Base-by-base conservation (phyloP, 2,113 vertebrate species). In the Barbus barbus region DNA sequence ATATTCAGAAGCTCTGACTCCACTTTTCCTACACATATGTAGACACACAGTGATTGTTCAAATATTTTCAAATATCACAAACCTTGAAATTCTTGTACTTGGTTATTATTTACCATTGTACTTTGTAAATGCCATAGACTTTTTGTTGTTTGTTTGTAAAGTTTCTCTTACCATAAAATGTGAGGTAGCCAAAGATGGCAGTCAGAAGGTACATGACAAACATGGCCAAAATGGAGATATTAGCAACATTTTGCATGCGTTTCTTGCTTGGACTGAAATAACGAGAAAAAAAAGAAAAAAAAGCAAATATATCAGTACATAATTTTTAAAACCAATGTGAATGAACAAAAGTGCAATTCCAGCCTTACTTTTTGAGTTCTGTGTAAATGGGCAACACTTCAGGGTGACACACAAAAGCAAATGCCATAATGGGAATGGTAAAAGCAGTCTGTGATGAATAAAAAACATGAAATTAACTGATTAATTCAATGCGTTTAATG, bases 331-430 rank as follows among this genome's bases (percentile, higher is more conserved):
- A 13, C 11, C 8, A 38, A 31, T 22, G 41, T 74, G 41, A 46
- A 46, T 48, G n/a, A 74, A 31, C 22, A 41, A 46, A 48, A 9
- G 9, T 24, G 26, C 9, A 41, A 38, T 11, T 5, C 7, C 61
- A 18, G 7, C 86, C 93, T 91, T 93, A 96, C 96, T 93, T 94
- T 85, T 78, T 91, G 5, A 96, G 93, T 58, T 96, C 95, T 0
- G 94, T 96, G 90, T 96, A 96, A 89, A 96, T 96, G 44, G 96
- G 95, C 48, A 96, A 94, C 24, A 96, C 95, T 84, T 96, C 95
- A 2, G 95, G 96, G 87, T 96, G 95, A 85, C 95, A 97, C 36
- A 96, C 95, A 24, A 96, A 96, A 2, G 95, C 95, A 20, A 96
- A 96, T 3, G 95, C 95, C 90, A 96, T 89, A 82, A 96, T 96